These are phyloP conservation scores for Drosophila setifemur DNA, from an alignment of 1,140 invertebrate species.

Conservation along the genomic window DNA sequence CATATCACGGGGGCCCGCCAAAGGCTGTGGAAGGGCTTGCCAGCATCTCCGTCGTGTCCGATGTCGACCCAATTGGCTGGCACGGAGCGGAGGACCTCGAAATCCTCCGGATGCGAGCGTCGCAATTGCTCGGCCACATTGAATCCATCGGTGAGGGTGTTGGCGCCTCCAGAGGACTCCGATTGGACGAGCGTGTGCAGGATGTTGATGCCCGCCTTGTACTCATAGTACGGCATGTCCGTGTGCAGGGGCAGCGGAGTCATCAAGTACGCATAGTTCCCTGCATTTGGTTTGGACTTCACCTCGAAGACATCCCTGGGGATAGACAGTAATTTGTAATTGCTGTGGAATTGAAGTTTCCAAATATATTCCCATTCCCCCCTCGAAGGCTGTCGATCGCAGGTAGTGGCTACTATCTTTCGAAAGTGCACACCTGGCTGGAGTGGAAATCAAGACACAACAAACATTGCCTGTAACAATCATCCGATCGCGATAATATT, in stretches of 20 bases:
- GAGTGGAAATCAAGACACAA: no score
- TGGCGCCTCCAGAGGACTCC: conserved; percentile 85
- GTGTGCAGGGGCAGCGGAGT: conserved; percentile 86
- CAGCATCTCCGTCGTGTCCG: conserved; percentile 83
- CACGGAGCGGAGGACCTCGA: conserved; percentile 84
- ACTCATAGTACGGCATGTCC: conserved; percentile 89
- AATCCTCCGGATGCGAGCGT: conserved; percentile 83
- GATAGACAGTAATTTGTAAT: no score
- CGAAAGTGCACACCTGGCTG: no score
- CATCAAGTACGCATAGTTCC: conserved; percentile 88
- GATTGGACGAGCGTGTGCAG: conserved; percentile 87
- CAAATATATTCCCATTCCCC: neutral
- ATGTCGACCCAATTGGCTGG: conserved; percentile 87
- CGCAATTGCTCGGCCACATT: conserved; percentile 84
- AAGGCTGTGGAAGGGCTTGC: conserved; percentile 85
- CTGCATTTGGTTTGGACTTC: conserved; percentile 85
- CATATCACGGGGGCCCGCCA: conserved; percentile 85
- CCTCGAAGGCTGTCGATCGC: no score
- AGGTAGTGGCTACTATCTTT: conserved; percentile 8
- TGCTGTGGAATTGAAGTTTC: no score
- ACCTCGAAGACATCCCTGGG: conserved; percentile 86
- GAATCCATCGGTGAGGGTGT: conserved; percentile 86
- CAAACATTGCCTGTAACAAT: no score
- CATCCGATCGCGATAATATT: no score
- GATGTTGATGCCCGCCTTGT: conserved; percentile 87